Evolutionary conservation across 2,113 vertebrate species (phyloP), one percentile per base, ranked within the genome.

Genomic region (Aspidoscelis tigris): DNA sequence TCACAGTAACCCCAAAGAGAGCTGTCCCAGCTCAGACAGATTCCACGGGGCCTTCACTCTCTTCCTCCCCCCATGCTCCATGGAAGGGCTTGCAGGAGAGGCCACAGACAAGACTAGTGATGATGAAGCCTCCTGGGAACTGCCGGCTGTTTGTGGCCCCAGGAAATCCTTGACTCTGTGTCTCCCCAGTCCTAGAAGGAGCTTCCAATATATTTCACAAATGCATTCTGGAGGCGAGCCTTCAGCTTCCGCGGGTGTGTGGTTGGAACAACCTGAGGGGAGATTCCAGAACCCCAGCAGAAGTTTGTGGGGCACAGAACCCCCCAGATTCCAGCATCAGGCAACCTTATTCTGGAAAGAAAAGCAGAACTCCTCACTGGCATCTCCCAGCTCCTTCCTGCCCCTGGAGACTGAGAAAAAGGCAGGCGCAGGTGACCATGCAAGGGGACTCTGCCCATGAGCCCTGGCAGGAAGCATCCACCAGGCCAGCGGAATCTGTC

Each of bases 371-470:
- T 73, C 71, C 71, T 73, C 71, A 68, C 69, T 0, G 33, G 12
- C 69, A 71, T 83, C 79, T 65, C 73, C n/a, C 44, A 24, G 68
- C 66, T 39, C 21, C 58, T 76, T 14, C 76, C 83, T 85, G 24
- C 2, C 84, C 26, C 9, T 83, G 61, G 82, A 66, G 72, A 80
- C 44, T 79, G 73, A 77, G 3, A 69, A 76, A 85, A 87, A 80
- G 58, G 78, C 33, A 43, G 76, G 47, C 5, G 47, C 47, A 50
- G 47, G 47, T 5, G 47, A 9, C 8, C 8, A 2, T 50, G 47
- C 47, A 5, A 6, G 47, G 47, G 47, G 5, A 50, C 47, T 9
- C 8, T 50, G 47, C 2, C 47, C 47, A 9, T 50, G 47, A 50
- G 5, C 65, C 21, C 1, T 26, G 65, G 65, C 65, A 66, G 65